Evolutionary conservation across 2,888 invertebrate genomes (phyloP), one percentile per base, ranked within the genome.

Genomic region (Diaphora mendica): DNA sequence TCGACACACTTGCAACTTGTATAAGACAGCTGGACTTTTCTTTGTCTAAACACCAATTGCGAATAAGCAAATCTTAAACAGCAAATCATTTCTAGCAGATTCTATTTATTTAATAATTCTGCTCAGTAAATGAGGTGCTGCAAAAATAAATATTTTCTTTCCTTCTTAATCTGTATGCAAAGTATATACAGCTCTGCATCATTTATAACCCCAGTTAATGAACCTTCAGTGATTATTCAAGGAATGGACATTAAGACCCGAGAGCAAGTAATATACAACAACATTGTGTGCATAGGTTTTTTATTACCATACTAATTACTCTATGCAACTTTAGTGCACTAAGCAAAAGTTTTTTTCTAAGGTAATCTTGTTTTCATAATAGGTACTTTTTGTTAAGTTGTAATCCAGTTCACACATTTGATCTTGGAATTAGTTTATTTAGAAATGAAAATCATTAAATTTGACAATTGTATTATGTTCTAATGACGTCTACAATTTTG

Each of bases 211-310:
- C n/a, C 30, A 35, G 64, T 59, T 72, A 72, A 72, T 73, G 73
- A 69, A 64, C 51, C 73, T 68, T 42, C 59, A 64, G 51, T 69
- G 73, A 73, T 73, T 73, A 73, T 73, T 69, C 73, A 73, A 64
- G 69, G 73, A 55, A 69, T 65, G 64, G 64, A 69, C 64, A 62
- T 62, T 62, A 62, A 62, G 62, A 30, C 30, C 30, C 62, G 5
- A 62, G 62, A 30, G 26, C 17, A 62, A 30, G 15, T 62, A 30
- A 62, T 15, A 62, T 30, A 17, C 17, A 62, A 26, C 17, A 30
- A 5, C 17, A 30, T 30, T 59, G 59, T 59, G 59, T 26, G 26
- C 26, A 59, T 15, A 59, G 51, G 51, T 59, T 59, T 59, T 55
- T n/a, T 15, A 59, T 26, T 13, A 26, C 15, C 9, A 59, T 4